Base-by-base conservation (phyloP, 2,888 invertebrate genomes). In the Meiosimyza platycephala region DNA sequence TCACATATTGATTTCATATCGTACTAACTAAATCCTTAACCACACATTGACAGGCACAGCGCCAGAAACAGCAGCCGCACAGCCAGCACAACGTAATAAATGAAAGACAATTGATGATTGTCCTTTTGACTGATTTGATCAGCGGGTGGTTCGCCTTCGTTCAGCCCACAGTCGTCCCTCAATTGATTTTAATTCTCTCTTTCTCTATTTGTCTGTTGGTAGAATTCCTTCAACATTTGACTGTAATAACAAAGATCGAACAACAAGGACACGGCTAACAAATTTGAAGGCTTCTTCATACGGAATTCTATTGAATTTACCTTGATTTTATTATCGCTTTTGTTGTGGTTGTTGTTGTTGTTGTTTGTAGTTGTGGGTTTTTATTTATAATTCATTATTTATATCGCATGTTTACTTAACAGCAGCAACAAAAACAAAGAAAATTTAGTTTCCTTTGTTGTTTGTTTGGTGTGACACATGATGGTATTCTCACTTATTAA, bases 401-500 rank as follows among this genome's bases (percentile, higher is more conserved):
- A 54, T 16, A 66, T 51, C 65, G 65, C 65, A 33, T 51, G 65
- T 52, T 52, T 54, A 13, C 48, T 7, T 18, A 40, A 55, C 55
- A 55, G n/a, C 13, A 55, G 6, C 15, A 55, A 50, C 50, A 28
- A 69, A 51, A 50, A 69, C 28, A 69, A 69, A 69, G 18, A 40
- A 47, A 16, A 12, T 54, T 13, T 40, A 15, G 7, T 28, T 63
- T 1, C 28, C 47, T 4, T n/a, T 63, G 48, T 60, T 60, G 28
- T 60, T 60, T 60, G 60, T 60, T 60, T 33, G n/a, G 16, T 18
- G 65, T 33, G 28, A 52, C 65, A 66, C 52, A 54, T 66, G 65
- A 66, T 66, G 33, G 28, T n/a, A n/a, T 66, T 66, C 65, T 66
- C 65, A 66, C 65, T 66, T 54, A 54, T 66, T 66, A 22, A 52